Evolutionary conservation across 2,797 vertebrate genomes (phyloP).

Genomic region (Sebastes cheni): DNA sequence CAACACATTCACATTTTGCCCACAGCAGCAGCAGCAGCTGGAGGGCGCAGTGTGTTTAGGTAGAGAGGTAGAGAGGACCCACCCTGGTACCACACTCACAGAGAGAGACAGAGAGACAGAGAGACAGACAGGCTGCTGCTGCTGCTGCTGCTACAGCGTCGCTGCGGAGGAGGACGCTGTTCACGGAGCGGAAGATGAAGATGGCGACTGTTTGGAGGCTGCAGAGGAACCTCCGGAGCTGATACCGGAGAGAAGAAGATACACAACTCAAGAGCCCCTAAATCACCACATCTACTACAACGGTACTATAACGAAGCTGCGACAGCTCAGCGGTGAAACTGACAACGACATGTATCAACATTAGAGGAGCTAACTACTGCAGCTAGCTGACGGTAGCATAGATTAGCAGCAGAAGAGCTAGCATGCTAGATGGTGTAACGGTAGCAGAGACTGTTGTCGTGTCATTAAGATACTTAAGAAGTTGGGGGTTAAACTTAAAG

Average conservation of each 20-base stretch:
- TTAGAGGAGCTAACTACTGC: conserved; percentile 11
- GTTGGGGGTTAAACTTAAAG: rapidly evolving
- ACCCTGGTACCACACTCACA: too few relatives aligned
- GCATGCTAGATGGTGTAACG: conserved; percentile 21
- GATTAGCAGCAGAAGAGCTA: conserved; percentile 52
- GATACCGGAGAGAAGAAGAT: conserved; percentile 72
- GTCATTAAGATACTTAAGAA: not conserved
- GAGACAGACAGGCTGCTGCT: conserved; percentile 19
- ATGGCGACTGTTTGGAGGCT: conserved; percentile 84
- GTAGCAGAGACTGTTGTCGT: not conserved
- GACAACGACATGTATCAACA: conserved; percentile 20
- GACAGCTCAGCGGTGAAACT: not conserved
- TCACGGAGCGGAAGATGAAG: conserved; percentile 82
- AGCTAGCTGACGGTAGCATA: conserved; percentile 54
- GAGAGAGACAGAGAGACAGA: not conserved
- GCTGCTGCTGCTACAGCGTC: conserved; percentile 16
- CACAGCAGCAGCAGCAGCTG: not conserved
- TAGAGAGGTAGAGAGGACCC: conserved; percentile 2
- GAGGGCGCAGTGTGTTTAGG: conserved; percentile 8
- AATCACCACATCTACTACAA: conserved; percentile 43
- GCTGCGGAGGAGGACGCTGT: conserved; percentile 58
- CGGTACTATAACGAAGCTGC: conserved; percentile 50
- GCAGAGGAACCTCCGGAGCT: conserved; percentile 77
- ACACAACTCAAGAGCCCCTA: conserved; percentile 18
- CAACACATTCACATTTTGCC: not conserved